Conservation (phyloP, 2,888 invertebrate species). For the Homarus gammarus region DNA sequence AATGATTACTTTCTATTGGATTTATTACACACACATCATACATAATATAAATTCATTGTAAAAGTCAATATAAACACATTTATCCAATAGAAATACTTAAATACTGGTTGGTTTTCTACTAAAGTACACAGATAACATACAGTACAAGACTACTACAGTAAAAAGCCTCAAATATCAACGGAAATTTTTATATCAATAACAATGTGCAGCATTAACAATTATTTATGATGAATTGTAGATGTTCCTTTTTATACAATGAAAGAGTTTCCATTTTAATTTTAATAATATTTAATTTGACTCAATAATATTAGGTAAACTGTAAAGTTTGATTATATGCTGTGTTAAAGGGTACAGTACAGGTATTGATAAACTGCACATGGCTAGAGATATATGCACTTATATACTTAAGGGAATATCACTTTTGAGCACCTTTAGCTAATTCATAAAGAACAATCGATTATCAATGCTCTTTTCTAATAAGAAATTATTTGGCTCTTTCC, state of each 20-base stretch:
- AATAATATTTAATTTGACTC: background rate
- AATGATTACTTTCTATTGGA: slow-evolving; percentile 31
- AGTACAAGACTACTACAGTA: slow-evolving; percentile 16
- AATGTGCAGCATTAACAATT: slow-evolving; percentile 15
- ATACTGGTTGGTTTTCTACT: slow-evolving; percentile 39
- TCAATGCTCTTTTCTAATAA: background rate
- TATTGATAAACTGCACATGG: slow-evolving; percentile 12
- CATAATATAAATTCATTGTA: slow-evolving; percentile 61
- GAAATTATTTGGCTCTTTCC: background rate
- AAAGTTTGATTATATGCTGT: background rate
- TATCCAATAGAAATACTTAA: slow-evolving; percentile 41
- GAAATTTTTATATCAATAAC: slow-evolving; percentile 16
- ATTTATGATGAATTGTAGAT: background rate
- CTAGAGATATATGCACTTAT: slow-evolving; percentile 19
- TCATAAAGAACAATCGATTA: background rate
- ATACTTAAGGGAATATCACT: background rate
- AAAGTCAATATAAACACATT: slow-evolving; percentile 63
- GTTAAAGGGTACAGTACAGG: too few species aligned
- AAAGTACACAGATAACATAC: slow-evolving; percentile 9
- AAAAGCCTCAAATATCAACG: slow-evolving; percentile 22
- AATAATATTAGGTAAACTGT: background rate
- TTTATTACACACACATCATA: slow-evolving; percentile 51
- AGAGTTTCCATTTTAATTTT: background rate
- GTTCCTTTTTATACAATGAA: background rate
- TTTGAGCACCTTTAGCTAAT: slow-evolving; percentile 27